Conservation (phyloP, 2,888 invertebrate species). For the Miltochrista miniata region DNA sequence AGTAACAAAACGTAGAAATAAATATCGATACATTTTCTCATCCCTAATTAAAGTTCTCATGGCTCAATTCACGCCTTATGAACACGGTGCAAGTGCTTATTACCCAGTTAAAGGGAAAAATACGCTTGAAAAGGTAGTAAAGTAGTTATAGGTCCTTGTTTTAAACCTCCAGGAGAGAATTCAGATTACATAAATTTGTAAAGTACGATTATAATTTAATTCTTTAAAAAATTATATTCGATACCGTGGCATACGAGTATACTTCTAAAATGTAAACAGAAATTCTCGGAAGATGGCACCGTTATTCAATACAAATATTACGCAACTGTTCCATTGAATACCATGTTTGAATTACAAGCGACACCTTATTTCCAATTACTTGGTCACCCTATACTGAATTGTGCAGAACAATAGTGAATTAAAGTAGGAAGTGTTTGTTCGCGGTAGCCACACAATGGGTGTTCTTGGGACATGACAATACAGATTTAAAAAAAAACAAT, state of each 20-base stretch:
- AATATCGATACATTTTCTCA: constrained; percentile 28
- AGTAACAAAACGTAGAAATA: neutral
- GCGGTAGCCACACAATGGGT: constrained; percentile 43
- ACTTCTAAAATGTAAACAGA: neutral
- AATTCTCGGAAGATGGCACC: neutral
- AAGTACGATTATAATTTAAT: no score
- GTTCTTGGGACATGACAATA: constrained; percentile 34
- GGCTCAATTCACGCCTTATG: constrained; percentile 30
- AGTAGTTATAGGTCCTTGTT: no score
- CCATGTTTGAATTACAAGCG: constrained; percentile 3
- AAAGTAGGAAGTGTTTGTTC: constrained; percentile 42
- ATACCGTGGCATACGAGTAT: neutral
- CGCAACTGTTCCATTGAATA: constrained; percentile 4
- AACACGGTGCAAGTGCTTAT: constrained; percentile 34
- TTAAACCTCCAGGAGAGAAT: no score
- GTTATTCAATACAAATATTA: constrained; percentile 3
- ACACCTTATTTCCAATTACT: constrained; percentile 17
- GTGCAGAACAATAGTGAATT: constrained; percentile 35
- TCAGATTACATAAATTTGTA: no score
- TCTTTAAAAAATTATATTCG: no score
- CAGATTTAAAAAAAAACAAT: constrained; percentile 29
- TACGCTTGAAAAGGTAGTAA: constrained; percentile 27
- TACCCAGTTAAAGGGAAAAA: constrained; percentile 36
- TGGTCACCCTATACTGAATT: constrained; percentile 28
- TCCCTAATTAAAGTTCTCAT: constrained; percentile 36